Base-by-base conservation (phyloP, 92 coral and sea anemone species). In the Phenganax stokvisi region DNA sequence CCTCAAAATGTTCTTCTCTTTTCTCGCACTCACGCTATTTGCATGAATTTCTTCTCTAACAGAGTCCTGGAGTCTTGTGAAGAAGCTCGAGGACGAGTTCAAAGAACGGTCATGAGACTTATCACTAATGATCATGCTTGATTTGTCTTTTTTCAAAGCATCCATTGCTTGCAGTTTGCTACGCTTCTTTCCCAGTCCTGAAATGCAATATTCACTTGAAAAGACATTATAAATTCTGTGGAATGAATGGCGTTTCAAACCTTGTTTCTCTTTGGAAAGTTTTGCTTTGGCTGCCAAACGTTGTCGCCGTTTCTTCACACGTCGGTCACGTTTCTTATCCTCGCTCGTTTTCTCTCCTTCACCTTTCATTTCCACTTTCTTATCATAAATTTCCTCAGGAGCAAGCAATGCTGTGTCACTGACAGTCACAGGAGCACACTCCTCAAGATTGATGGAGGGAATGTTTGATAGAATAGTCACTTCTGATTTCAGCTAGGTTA, bases 321-420 rank as follows among this genome's bases (percentile, higher is more conserved):
- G 84, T 54, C 99, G 81, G 56, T 88, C 91, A 10, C 92, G 92
- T 67, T 96, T 96, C 83, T 89, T 87, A 71, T 96, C 99, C 6
- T 90, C 87, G 12, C 87, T 90, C 29, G 97, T 92, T 81, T 82
- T 83, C 72, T 96, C 99, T 2, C 87, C 70, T 56, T 80, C 88
- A 28, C 97, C 92, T 76, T 89, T 96, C 73, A 90, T 60, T 61
- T 90, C 97, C 11, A 68, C 82, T 77, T 79, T 91, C 81, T 92
- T 94, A 30, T 91, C 92, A 15, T 90, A 92, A 56, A 93, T 81
- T 80, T 94, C 98, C 75, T 92, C 98, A 0, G 98, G 98, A 30
- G 98, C 98, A 9, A 94, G 85, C 86, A 94, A 82, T 89, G 92
- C 90, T 0, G 97, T 93, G 75, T 94, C 98, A 71, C 97, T 94